Evolutionary conservation across 35 echinoderm and acorn worm genomes (phyloP).

Genomic region (Heliocidaris tuberculata): DNA sequence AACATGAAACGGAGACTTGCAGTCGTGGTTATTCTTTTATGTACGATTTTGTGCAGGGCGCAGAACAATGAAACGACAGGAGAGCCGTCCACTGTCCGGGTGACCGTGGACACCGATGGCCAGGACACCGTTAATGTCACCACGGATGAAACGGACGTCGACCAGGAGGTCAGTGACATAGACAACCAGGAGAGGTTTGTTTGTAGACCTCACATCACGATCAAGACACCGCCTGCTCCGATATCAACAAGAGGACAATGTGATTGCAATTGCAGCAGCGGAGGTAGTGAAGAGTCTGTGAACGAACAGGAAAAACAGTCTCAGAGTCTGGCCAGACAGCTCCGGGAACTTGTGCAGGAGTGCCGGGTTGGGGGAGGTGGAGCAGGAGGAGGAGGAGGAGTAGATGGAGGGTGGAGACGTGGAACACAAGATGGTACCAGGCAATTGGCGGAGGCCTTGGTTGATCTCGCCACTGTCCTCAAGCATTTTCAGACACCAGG

Average conservation of each 20-base stretch:
- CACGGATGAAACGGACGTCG: neutral
- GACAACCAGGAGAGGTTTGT: constrained; percentile 20
- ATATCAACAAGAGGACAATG: constrained; percentile 19
- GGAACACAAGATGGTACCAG: neutral
- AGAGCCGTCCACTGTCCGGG: neutral
- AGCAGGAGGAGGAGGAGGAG: neutral
- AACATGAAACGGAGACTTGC: neutral
- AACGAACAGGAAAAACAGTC: constrained; percentile 5
- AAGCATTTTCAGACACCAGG: constrained; percentile 59
- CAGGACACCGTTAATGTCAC: neutral
- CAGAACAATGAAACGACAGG: neutral
- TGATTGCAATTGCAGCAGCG: constrained; percentile 28
- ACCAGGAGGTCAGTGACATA: neutral
- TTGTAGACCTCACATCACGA: constrained; percentile 55
- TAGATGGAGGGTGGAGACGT: neutral
- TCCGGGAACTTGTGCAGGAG: constrained; percentile 28
- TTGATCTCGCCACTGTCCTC: constrained; percentile 53
- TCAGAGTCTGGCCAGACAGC: constrained; percentile 18
- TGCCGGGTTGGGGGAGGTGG: neutral
- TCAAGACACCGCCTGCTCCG: constrained; percentile 32
- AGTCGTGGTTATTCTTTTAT: neutral
- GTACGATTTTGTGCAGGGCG: neutral
- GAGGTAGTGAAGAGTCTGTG: neutral
- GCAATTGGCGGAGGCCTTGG: constrained; percentile 42
- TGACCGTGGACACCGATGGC: neutral